phyloP scores from a whole-genome alignment of 1,140 invertebrate genomes.

The Hydropsyche tenuis region DNA sequence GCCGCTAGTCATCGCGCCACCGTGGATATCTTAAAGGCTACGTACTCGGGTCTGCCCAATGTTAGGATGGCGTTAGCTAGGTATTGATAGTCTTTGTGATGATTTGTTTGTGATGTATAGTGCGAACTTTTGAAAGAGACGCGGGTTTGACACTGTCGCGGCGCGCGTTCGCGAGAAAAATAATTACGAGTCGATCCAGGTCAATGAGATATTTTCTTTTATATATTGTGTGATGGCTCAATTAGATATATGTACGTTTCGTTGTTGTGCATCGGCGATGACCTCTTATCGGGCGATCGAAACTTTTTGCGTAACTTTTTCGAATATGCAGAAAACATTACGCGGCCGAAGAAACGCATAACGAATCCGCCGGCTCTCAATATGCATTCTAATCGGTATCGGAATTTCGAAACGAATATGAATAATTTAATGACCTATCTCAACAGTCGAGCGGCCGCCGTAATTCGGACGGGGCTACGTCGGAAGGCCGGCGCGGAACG shows the following conservation, averaged over 20 bases:
- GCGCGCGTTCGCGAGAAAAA: slow-evolving; percentile 23
- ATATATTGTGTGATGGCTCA: slow-evolving; percentile 41
- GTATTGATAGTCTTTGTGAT: slow-evolving; percentile 25
- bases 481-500: too few species aligned
- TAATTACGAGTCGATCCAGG: slow-evolving; percentile 45
- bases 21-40: slow-evolving; percentile 50
- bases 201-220: slow-evolving; percentile 48
- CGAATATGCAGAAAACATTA: too few species aligned
- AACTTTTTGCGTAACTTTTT: too few species aligned
- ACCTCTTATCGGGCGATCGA: slow-evolving; percentile 1
- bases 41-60: slow-evolving; percentile 50
- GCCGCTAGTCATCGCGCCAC: neutral
- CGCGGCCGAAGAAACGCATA: too few species aligned
- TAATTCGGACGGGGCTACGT: too few species aligned
- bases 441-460: too few species aligned
- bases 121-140: too few species aligned
- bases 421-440: too few species aligned
- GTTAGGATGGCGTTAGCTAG: slow-evolving; percentile 50
- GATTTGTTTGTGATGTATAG: neutral
- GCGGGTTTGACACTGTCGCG: neutral
- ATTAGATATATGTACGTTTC: slow-evolving; percentile 42
- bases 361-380: too few species aligned
- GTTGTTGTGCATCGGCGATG: neutral
- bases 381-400: too few species aligned
- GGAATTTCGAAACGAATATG: too few species aligned